Percentiles rank a stretch among this genome's conserved stretches.
Conservation (phyloP, 2,888 invertebrate species). For the Papilio demoleus region DNA sequence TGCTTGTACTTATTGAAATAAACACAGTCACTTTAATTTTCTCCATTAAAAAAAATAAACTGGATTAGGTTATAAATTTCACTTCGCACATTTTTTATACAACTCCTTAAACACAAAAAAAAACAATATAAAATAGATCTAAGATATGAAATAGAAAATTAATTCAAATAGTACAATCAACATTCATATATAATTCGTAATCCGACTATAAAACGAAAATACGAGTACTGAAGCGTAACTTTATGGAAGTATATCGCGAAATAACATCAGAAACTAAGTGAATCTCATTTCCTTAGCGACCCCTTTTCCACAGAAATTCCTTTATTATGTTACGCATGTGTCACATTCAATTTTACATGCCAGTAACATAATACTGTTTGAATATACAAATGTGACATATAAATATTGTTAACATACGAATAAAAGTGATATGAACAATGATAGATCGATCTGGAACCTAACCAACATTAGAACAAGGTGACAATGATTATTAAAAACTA, state of each 20-base stretch:
- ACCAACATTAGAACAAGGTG: neutral
- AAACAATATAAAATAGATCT: neutral
- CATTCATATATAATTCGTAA: slow-evolving; percentile 1
- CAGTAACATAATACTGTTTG: slow-evolving; percentile 11
- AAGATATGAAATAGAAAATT: neutral
- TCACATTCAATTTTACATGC: slow-evolving; percentile 35
- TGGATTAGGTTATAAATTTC: too few relatives aligned
- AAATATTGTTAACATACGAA: neutral
- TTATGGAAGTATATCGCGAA: slow-evolving; percentile 33
- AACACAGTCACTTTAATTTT: neutral
- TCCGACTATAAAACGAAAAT: slow-evolving; percentile 25
- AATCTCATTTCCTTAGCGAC: slow-evolving; percentile 38
- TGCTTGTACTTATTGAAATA: neutral
- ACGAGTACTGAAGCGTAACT: slow-evolving; percentile 22
- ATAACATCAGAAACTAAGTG: slow-evolving; percentile 33
- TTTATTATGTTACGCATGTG: slow-evolving; percentile 38
- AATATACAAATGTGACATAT: slow-evolving; percentile 3
- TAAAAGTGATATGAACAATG: neutral
- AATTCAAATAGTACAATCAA: neutral
- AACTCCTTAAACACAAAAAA: neutral
- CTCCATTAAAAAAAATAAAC: neutral
- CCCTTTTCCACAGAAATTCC: slow-evolving; percentile 32
- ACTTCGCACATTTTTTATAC: neutral
- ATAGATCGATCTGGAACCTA: too few relatives aligned
- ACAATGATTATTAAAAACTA: neutral